Conservation (phyloP, 2,113 vertebrate genomes). For the Platysteira castanea region DNA sequence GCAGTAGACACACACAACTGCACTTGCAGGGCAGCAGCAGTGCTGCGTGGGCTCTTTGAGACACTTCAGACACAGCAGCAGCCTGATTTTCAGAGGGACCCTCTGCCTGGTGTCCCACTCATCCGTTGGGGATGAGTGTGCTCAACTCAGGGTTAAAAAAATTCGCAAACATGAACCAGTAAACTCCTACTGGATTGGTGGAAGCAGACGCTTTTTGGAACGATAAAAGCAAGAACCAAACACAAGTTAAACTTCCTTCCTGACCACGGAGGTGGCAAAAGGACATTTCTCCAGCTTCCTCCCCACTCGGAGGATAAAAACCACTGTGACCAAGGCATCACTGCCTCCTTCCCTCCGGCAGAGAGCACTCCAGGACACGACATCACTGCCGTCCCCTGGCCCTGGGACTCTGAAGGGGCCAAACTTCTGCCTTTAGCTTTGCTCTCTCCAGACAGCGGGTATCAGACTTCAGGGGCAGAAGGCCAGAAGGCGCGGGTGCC, state of each 20-base stretch:
- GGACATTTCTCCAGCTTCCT: neutral
- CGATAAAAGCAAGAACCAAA: neutral
- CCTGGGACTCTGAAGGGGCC: neutral
- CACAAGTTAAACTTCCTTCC: neutral
- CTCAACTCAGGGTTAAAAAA: neutral
- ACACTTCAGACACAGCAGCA: neutral
- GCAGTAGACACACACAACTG: neutral
- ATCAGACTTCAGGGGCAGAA: slow-evolving; percentile 5
- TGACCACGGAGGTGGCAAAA: neutral
- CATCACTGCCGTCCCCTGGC: neutral
- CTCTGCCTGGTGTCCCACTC: neutral
- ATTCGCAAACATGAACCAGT: neutral
- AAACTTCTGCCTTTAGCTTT: neutral
- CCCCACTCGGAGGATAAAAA: neutral
- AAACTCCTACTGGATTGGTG: neutral
- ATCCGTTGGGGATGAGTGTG: accelerated
- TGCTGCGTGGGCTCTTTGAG: neutral
- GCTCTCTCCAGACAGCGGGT: neutral
- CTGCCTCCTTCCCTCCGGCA: slow-evolving; percentile 24
- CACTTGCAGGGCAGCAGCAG: neutral
- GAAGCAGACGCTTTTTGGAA: neutral
- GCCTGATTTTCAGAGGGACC: neutral
- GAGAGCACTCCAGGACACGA: slow-evolving; percentile 58
- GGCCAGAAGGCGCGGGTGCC: neutral
- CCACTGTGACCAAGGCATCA: accelerated